Evolutionary conservation across 2,113 vertebrate species (phyloP), one percentile per base, ranked within the genome.

Genomic region (Cottus gobio): DNA sequence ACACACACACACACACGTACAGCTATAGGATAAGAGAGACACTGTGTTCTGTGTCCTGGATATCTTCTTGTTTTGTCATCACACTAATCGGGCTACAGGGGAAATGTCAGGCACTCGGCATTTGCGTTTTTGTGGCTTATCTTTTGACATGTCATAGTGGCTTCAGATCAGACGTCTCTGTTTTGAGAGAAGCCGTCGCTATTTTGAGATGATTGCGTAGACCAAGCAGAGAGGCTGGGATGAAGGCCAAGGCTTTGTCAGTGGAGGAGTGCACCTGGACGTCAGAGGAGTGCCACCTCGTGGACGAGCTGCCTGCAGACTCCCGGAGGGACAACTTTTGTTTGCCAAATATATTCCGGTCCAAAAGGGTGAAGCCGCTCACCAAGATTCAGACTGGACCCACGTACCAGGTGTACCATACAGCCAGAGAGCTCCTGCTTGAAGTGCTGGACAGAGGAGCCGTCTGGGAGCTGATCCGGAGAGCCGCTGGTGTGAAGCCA

Each of bases 291-390:
- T 92, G 88, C 88, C 92, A 82, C 24, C 84, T 75, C 30, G 75
- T 80, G 68, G 85, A 86, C 0, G 67, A 82, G 30, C 75, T 68
- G 70, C 71, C 63, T 0, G 62, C 31, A 66, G 84, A 75, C 37
- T 9, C 68, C 16, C 81, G 80, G 73, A 81, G 5, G 18, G 83
- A 84, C 36, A 50, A 50, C 30, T 37, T 92, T 22, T 90, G 92
- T 46, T 77, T 91, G 30, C 91, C 92, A 26, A 90, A 90, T 50
- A 88, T 94, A 63, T 93, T 93, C 82, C 91, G 81, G 67, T 79
- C 86, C 20, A 91, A 77, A 71, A 93, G 79, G 54, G 78, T 83
- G 20, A 93, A 70, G 72, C 56, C 86, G 1, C 60, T 84, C 2
- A 18, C 34, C 7, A 85, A 64, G 67, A 76, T 1, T 50, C 79